Conservation (phyloP, 2,113 vertebrate genomes). For the Aldabrachelys gigantea region DNA sequence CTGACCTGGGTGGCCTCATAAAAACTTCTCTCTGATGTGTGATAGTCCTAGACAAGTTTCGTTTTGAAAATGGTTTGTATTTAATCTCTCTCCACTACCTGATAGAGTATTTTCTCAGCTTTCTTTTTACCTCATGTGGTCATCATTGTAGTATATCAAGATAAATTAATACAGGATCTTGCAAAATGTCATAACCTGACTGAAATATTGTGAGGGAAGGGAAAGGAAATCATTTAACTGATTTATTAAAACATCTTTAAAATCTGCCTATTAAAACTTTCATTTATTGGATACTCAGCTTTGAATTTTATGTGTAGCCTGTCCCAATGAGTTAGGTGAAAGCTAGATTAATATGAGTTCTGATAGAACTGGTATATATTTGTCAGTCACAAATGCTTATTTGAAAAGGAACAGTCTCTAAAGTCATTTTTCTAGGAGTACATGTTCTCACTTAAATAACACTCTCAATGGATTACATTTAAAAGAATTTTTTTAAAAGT, state of each 20-base stretch:
- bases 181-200: not conserved
- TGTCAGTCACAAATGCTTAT: conserved; percentile 35
- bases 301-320: not conserved
- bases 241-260: not conserved
- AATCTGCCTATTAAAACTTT: not conserved
- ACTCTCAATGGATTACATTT: not conserved
- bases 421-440: not conserved
- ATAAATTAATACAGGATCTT: conserved; percentile 21
- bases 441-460: not conserved
- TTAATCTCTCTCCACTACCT: not conserved
- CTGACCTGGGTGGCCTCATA: not conserved
- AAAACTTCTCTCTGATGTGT: not conserved
- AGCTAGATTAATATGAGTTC: conserved; percentile 20
- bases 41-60: rapidly evolving
- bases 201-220: not conserved
- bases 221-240: not conserved
- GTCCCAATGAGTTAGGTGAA: conserved; percentile 4
- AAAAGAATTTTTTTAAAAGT: not conserved
- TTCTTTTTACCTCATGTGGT: not conserved
- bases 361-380: conserved; percentile 8
- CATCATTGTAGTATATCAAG: rapidly evolving
- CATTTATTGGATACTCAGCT: not conserved
- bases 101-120: not conserved
- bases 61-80: not conserved
- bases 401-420: not conserved